Base-by-base conservation (phyloP, 2,797 vertebrate genomes). In the Antennarius maculatus region DNA sequence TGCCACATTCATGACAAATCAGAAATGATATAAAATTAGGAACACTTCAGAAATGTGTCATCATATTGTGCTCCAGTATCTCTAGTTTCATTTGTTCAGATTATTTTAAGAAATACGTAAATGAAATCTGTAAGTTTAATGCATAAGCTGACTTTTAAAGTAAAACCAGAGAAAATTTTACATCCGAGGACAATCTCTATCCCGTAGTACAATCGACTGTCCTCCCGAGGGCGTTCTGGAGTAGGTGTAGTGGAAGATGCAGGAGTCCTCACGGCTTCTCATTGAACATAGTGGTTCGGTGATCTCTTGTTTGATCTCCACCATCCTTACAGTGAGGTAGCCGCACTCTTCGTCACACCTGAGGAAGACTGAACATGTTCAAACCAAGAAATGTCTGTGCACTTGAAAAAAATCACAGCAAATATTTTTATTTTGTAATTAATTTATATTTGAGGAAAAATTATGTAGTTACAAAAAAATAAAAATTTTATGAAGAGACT, bases 321-420 rank as follows among this genome's bases (percentile, higher is more conserved):
- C 69, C 16, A 23, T 49, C 11, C 48, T 80, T 45, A 78, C 3
- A 0, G 0, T 50, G 47, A 85, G 8, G 29, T 71, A 12, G 49
- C 18, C 18, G 29, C 81, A 88, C 6, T 67, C 50, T 13, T 11
- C 17, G 0, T 83, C 69, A 63, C 83, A 86, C 55, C 86, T 88
- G 48, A 55, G 15, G 17, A 56, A 1, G 2, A 61, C 18, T 69
- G n/a, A 23, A 23, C 14, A 17, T 4, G 1, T 2, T 49, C 18
- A 18, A 14, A 29, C 52, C 18, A 56, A 54, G 3, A 43, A 14
- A 4, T 14, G 23, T 41, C 11, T 12, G 5, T 42, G 15, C 4
- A 8, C 10, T 14, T 6, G 16, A n/a, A 9, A 59, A 31, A 39
- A 8, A n/a, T 17, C 2, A 2, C 5, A 46, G 8, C n/a, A n/a